Evolutionary conservation across 1,140 invertebrate genomes (phyloP), one percentile per base, ranked within the genome.

Genomic region (Zophobas morio): DNA sequence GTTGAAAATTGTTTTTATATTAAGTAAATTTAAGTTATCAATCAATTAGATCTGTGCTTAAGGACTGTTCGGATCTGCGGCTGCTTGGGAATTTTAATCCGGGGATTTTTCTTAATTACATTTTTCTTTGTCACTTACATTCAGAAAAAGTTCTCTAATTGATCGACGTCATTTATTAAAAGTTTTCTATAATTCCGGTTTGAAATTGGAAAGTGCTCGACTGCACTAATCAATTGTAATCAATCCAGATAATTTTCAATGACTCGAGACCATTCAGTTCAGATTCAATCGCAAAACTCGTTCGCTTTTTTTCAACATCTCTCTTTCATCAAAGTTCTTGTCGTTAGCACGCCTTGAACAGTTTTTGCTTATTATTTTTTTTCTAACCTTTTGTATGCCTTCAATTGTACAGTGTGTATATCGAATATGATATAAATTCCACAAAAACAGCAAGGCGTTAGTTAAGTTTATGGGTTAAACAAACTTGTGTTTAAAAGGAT

Each of bases 191-290:
- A 66, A 66, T 66, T 66, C 60, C 60, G 39, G 37, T 66, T 51
- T 66, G 32, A 66, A 66, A 66, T 66, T 66, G 60, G 39, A 66
- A 66, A 66, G 60, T 66, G 60, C 54, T 57, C 54, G 32, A 33
- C 32, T 35, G 54, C 60, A 66, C 60, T 66, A 66, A 66, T 66
- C 60, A 66, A 66, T 66, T 66, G 60, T 66, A 66, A 66, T 66
- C 60, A 66, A 66, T 66, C 60, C 60, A 66, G 60, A 66, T 66
- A 66, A 66, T 66, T 66, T 51, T 66, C 60, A 66, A 66, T 66
- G 60, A 66, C 5, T 42, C 42, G 4, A 40, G 60, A 1, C 1
- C 54, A 36, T 57, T 57, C 32, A 36, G 32, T 34, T 34, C 36
- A 40, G 39, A 66, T 40, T 47, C 60, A 40, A 66, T 57, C 54